Conservation (phyloP, 2,888 invertebrate genomes). For the Yponomeuta cagnagella region DNA sequence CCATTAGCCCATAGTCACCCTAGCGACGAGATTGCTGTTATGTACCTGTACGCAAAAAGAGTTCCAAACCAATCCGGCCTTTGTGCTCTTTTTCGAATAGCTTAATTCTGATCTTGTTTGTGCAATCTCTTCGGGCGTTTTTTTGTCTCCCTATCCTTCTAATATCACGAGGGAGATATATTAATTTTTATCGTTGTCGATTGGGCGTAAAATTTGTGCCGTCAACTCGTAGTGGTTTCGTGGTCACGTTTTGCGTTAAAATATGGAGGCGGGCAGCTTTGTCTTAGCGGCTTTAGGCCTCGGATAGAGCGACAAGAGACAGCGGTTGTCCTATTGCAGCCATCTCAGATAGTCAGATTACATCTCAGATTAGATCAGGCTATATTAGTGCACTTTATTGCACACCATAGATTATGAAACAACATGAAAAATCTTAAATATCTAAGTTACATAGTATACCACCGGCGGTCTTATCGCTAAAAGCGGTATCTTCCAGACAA, state of each 20-base stretch:
- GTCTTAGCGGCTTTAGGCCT: slow-evolving; percentile 35
- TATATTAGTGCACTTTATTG: too few species aligned
- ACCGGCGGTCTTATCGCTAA: too few species aligned
- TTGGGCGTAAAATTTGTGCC: slow-evolving; percentile 68
- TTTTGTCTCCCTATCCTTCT: slow-evolving; percentile 42
- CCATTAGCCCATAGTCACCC: slow-evolving; percentile 56
- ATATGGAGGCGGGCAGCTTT: slow-evolving; percentile 63
- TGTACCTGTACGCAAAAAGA: slow-evolving; percentile 56
- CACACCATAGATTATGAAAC: too few species aligned
- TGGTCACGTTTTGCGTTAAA: slow-evolving; percentile 63
- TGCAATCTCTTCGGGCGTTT: slow-evolving; percentile 42
- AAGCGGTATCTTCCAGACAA: too few species aligned
- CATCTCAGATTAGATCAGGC: too few species aligned
- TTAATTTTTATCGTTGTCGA: slow-evolving; percentile 67
- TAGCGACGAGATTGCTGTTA: slow-evolving; percentile 53
- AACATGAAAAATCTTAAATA: too few species aligned
- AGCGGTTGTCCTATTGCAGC: neutral
- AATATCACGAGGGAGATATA: slow-evolving; percentile 41
- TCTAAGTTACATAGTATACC: too few species aligned
- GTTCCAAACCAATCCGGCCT: slow-evolving; percentile 46
- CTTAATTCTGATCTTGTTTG: slow-evolving; percentile 34
- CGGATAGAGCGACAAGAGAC: neutral
- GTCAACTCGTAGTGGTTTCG: slow-evolving; percentile 47
- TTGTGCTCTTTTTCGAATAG: slow-evolving; percentile 48
- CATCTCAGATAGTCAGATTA: too few species aligned